Evolutionary conservation across 2,888 invertebrate species (phyloP).

Genomic region (Timema cristinae): DNA sequence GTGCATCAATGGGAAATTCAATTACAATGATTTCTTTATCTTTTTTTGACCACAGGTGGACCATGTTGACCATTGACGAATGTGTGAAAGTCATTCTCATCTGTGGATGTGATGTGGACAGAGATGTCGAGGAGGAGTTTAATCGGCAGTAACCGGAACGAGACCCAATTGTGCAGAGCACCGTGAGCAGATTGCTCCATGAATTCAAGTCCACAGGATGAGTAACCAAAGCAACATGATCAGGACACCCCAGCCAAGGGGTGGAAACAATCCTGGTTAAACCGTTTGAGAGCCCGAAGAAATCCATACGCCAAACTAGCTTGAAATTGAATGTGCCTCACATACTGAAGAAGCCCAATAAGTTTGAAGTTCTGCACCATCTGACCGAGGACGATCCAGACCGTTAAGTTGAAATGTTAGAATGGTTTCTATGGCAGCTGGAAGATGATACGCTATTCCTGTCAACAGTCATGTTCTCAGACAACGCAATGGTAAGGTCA

Average conservation of each 20-base stretch:
- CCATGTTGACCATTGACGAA: background rate
- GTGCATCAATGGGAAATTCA: background rate
- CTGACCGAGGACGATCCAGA: constrained; percentile 1
- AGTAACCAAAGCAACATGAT: background rate
- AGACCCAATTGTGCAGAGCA: background rate
- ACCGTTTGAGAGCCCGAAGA: background rate
- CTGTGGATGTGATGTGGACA: background rate
- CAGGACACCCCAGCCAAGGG: background rate
- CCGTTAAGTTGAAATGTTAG: background rate
- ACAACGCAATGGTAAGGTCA: background rate
- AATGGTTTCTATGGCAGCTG: background rate
- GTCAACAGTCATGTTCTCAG: background rate
- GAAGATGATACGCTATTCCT: background rate
- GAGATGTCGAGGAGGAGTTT: background rate
- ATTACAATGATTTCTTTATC: background rate
- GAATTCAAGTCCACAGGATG: background rate
- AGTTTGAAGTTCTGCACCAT: background rate
- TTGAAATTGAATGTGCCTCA: background rate
- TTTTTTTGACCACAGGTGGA: background rate
- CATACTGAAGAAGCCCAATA: background rate
- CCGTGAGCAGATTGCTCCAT: background rate
- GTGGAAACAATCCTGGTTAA: background rate
- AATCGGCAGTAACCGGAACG: background rate
- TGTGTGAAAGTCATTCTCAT: background rate
- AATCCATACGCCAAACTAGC: background rate